A percentile compares a stretch with the other conserved stretches of the same genome.
phyloP scores from a whole-genome alignment of 2,888 invertebrate species.

The Heterodera filipjevi region DNA sequence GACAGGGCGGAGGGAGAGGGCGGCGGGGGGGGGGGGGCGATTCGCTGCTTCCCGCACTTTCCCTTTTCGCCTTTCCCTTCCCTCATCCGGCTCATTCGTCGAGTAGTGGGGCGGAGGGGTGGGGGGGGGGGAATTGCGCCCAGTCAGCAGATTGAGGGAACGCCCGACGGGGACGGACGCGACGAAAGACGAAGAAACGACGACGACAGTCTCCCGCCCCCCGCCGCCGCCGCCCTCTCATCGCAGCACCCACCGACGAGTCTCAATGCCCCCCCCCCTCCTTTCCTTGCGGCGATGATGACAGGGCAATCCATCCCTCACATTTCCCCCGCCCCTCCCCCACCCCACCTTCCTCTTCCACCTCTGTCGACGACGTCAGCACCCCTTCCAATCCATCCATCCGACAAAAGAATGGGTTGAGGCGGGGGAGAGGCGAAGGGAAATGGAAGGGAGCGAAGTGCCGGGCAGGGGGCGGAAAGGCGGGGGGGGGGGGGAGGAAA shows the following conservation, averaged over 20 bases:
- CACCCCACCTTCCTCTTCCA: neutral
- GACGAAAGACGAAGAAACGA: neutral
- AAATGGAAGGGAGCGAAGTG: neutral
- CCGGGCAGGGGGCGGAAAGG: neutral
- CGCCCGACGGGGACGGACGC: neutral
- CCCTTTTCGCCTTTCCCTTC: neutral
- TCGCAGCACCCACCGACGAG: neutral
- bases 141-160: constrained; percentile 5
- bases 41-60: constrained; percentile 12
- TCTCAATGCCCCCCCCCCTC: neutral
- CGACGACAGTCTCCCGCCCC: neutral
- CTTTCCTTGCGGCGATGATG: neutral
- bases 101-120: neutral
- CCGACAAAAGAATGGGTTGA: constrained; percentile 9
- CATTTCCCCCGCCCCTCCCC: neutral
- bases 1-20: too few relatives aligned
- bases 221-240: neutral
- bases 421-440: neutral
- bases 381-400: constrained; percentile 2
- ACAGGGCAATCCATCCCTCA: neutral
- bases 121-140: neutral
- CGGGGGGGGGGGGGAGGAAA: neutral
- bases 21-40: neutral
- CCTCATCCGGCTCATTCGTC: constrained; percentile 5
- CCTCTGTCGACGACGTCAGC: constrained; percentile 7